A percentile compares a stretch with the other conserved stretches of the same genome.
phyloP scores from a whole-genome alignment of 2,888 invertebrate species.

The Clepsis dumicolana region DNA sequence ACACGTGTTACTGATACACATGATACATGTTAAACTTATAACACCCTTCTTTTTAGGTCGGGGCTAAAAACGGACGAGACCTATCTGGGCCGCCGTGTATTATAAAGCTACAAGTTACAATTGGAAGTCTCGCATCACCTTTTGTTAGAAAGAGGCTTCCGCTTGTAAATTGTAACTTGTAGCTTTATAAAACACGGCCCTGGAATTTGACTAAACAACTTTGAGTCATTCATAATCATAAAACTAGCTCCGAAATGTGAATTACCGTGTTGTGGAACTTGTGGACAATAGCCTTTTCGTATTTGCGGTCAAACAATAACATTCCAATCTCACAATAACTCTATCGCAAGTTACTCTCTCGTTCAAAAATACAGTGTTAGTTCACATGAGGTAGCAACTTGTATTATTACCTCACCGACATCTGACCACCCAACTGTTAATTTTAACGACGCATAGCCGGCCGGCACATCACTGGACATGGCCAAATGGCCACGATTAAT shows the following conservation, averaged over 20 bases:
- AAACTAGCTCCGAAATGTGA: not conserved
- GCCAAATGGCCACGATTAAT: not conserved
- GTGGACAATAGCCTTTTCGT: constrained; percentile 10
- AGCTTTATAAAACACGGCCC: too few species aligned
- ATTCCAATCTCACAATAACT: constrained; percentile 16
- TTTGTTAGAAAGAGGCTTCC: too few species aligned
- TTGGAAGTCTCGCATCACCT: too few species aligned
- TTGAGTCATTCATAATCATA: not conserved
- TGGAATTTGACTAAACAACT: too few species aligned
- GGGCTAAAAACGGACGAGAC: too few species aligned
- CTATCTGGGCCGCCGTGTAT: too few species aligned
- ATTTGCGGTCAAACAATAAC: constrained; percentile 31
- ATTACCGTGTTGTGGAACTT: not conserved
- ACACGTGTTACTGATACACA: too few species aligned
- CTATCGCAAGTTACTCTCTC: constrained; percentile 2
- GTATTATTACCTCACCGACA: constrained; percentile 3
- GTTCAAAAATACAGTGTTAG: not conserved
- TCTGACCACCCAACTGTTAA: constrained; percentile 9
- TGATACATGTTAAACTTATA: too few species aligned
- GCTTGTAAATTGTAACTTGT: too few species aligned
- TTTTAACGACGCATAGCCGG: constrained; percentile 4
- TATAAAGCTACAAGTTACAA: too few species aligned
- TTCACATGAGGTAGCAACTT: not conserved
- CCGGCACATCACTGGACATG: constrained; percentile 1
- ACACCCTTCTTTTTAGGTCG: too few species aligned